phyloP scores from a whole-genome alignment of 2,888 invertebrate genomes.

The Ernsta delagoae region DNA sequence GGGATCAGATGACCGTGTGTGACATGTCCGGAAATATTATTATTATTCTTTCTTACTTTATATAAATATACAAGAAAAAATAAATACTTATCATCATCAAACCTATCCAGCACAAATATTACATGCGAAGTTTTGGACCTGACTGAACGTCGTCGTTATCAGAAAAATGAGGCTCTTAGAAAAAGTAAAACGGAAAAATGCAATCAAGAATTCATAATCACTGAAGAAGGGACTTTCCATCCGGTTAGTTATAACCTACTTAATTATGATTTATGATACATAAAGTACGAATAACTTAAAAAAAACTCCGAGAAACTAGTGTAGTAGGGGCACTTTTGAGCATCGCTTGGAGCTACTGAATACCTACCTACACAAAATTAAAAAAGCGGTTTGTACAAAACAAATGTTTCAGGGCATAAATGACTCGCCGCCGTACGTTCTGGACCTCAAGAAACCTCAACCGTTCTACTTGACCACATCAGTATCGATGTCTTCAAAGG shows the following conservation, averaged over 20 bases:
- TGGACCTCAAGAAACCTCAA: conserved; percentile 67
- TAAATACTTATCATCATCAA: not conserved
- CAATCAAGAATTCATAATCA: conserved; percentile 75
- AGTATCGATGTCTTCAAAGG: conserved; percentile 70
- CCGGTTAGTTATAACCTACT: conserved; percentile 50
- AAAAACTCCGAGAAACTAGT: too few relatives aligned
- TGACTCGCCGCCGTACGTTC: conserved; percentile 72
- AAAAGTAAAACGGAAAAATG: conserved; percentile 71
- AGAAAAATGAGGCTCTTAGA: conserved; percentile 66
- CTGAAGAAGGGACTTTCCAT: conserved; percentile 66
- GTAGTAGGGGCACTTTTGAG: too few relatives aligned
- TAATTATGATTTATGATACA: too few relatives aligned
- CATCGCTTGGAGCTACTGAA: too few relatives aligned
- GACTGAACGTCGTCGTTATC: conserved; percentile 67
- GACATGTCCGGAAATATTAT: too few relatives aligned
- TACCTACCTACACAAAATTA: too few relatives aligned
- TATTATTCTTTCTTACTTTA: too few relatives aligned
- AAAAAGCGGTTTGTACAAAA: too few relatives aligned
- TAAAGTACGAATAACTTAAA: too few relatives aligned
- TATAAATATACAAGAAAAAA: too few relatives aligned
- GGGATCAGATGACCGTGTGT: too few relatives aligned
- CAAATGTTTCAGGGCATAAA: conserved; percentile 64
- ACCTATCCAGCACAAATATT: conserved; percentile 62
- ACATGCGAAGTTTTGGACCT: conserved; percentile 76
- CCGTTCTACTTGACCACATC: conserved; percentile 70